Conservation (phyloP, 2,888 invertebrate genomes). For the Lasioglossum calceatum region DNA sequence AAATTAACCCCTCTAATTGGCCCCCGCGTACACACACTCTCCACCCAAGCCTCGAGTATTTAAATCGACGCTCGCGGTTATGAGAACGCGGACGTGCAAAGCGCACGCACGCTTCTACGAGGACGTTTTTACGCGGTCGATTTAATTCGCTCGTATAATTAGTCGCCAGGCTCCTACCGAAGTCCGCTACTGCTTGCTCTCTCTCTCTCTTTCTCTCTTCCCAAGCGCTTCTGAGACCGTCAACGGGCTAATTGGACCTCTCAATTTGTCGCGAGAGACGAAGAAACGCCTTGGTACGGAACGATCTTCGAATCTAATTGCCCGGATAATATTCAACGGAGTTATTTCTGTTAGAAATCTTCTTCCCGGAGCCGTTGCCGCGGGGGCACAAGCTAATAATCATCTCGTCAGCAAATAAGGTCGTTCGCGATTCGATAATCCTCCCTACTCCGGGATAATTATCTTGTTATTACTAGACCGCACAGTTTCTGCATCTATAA, state of each 20-base stretch:
- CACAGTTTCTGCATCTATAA: background rate
- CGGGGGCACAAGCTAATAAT: background rate
- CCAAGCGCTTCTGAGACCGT: slow-evolving; percentile 28
- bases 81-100: slow-evolving; percentile 50
- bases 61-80: slow-evolving; percentile 67
- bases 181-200: background rate
- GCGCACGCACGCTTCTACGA: slow-evolving; percentile 16
- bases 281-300: slow-evolving; percentile 23
- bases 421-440: background rate
- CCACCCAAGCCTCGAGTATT: slow-evolving; percentile 58
- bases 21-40: slow-evolving; percentile 5
- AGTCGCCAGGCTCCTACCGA: slow-evolving; percentile 36
- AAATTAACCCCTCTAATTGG: slow-evolving; percentile 79
- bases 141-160: slow-evolving; percentile 56
- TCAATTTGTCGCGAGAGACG: slow-evolving; percentile 27
- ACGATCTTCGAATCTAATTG: slow-evolving; percentile 45
- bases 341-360: background rate
- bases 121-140: slow-evolving; percentile 50
- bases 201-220: background rate
- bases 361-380: background rate
- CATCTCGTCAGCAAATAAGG: background rate
- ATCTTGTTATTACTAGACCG: background rate
- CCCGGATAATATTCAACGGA: background rate
- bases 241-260: slow-evolving; percentile 54
- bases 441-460: background rate